Conservation (phyloP, 1,140 invertebrate species). For the Himalopsyche phryganea region DNA sequence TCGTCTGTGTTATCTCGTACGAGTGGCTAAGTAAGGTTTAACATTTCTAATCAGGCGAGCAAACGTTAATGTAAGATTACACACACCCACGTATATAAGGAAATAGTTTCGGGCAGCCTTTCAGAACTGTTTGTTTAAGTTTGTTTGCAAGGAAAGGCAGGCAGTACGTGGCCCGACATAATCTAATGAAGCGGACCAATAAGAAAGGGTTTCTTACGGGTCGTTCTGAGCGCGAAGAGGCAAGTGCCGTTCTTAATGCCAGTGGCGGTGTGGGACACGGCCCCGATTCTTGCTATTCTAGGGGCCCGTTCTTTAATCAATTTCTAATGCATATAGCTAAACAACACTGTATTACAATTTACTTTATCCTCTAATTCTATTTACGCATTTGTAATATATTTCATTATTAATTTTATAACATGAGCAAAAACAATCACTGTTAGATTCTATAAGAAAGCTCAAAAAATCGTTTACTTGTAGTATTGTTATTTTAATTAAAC, state of each 20-base stretch:
- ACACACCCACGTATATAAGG: conserved; percentile 19
- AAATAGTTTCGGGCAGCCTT: conserved; percentile 31
- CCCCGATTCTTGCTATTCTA: neutral
- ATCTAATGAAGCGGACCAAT: conserved; percentile 32
- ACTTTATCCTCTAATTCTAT: no score
- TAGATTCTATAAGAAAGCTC: no score
- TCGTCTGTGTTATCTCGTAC: conserved; percentile 26
- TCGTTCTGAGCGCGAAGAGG: no score
- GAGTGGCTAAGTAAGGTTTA: conserved; percentile 32
- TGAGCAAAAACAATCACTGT: no score
- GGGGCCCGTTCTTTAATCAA: no score
- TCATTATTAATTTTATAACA: no score
- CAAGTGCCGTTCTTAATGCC: neutral
- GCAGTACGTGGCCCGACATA: conserved; percentile 31
- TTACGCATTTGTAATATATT: no score
- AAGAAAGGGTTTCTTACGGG: conserved; percentile 17
- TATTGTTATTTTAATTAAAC: no score
- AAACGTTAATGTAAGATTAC: conserved; percentile 25
- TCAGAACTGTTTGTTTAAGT: conserved; percentile 33
- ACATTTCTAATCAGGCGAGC: conserved; percentile 33
- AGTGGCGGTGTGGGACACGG: neutral
- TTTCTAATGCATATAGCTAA: no score
- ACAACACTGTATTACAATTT: no score
- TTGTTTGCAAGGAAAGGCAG: conserved; percentile 24
- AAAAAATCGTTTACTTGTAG: no score